Conservation (phyloP, 2,888 invertebrate species). For the Melanotus villosus region DNA sequence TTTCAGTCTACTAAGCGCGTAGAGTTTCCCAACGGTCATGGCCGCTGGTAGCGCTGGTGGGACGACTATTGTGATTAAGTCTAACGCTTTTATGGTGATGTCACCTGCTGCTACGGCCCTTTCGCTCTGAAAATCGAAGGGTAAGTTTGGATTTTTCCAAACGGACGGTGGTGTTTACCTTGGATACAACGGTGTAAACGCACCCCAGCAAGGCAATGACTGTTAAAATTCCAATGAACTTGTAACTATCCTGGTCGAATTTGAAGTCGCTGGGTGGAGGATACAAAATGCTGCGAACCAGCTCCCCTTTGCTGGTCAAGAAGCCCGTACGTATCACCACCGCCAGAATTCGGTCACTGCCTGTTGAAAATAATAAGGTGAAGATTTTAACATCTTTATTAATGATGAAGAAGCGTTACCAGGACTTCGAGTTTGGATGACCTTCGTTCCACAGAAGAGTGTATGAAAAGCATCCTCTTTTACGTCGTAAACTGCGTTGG, state of each 20-base stretch:
- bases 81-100: constrained; percentile 86
- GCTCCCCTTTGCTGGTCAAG: constrained; percentile 87
- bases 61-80: constrained; percentile 94
- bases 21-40: constrained; percentile 96
- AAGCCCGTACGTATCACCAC: constrained; percentile 90
- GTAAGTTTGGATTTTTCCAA: background rate
- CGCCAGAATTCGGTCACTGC: constrained; percentile 67
- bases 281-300: constrained; percentile 94
- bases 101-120: constrained; percentile 75
- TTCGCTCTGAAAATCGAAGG: constrained; percentile 74
- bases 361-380: no score
- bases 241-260: constrained; percentile 94
- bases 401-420: constrained; percentile 66
- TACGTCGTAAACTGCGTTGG: constrained; percentile 78
- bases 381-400: no score
- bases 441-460: constrained; percentile 90
- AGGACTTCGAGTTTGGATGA: constrained; percentile 91
- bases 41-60: constrained; percentile 97
- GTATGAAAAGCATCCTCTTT: constrained; percentile 91
- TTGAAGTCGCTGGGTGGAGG: constrained; percentile 97
- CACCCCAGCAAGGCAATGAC: constrained; percentile 86
- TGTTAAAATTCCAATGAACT: constrained; percentile 87
- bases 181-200: constrained; percentile 88
- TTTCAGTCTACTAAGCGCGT: constrained; percentile 88
- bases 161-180: constrained; percentile 72